A percentile compares a stretch with the other conserved stretches of the same genome.
These are phyloP conservation scores for Heliconius melpomene DNA, from an alignment of 1,140 invertebrate genomes.

Conservation along the genomic window DNA sequence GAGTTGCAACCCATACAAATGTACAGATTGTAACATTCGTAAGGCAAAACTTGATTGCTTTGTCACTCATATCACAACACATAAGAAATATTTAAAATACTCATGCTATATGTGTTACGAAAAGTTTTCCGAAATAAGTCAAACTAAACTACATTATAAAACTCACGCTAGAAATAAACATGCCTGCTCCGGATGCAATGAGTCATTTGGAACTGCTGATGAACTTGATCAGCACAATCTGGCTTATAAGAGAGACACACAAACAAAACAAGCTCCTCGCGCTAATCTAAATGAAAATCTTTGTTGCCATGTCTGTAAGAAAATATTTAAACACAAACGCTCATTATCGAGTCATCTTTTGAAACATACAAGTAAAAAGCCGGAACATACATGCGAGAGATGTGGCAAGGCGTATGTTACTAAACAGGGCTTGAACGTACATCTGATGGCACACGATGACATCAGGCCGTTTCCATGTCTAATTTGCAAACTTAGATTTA, in stretches of 20 bases:
- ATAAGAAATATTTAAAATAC: conserved; percentile 47
- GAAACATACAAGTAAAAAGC: conserved; percentile 58
- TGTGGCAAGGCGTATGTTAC: conserved; percentile 68
- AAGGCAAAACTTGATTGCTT: conserved; percentile 46
- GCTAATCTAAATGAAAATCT: conserved; percentile 46
- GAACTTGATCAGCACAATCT: conserved; percentile 42
- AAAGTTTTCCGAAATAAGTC: conserved; percentile 34
- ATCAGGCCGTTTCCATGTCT: conserved; percentile 62
- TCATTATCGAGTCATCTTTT: conserved; percentile 58
- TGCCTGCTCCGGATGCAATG: conserved; percentile 44
- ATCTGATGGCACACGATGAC: conserved; percentile 63
- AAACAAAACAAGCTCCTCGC: conserved; percentile 22
- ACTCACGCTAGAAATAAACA: conserved; percentile 30
- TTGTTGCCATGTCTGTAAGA: conserved; percentile 55
- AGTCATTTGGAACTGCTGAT: conserved; percentile 34
- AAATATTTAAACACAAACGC: conserved; percentile 63
- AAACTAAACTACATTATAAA: conserved; percentile 34
- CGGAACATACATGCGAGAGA: conserved; percentile 46
- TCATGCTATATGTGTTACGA: conserved; percentile 46
- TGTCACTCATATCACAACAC: conserved; percentile 45
- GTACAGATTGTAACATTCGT: conserved; percentile 50
- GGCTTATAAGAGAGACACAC: conserved; percentile 40
- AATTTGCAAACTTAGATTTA: conserved; percentile 65
- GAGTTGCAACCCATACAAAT: conserved; percentile 56
- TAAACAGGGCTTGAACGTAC: conserved; percentile 58